phyloP scores from a whole-genome alignment of 2,888 invertebrate species.

The Meliscaeva auricollis region DNA sequence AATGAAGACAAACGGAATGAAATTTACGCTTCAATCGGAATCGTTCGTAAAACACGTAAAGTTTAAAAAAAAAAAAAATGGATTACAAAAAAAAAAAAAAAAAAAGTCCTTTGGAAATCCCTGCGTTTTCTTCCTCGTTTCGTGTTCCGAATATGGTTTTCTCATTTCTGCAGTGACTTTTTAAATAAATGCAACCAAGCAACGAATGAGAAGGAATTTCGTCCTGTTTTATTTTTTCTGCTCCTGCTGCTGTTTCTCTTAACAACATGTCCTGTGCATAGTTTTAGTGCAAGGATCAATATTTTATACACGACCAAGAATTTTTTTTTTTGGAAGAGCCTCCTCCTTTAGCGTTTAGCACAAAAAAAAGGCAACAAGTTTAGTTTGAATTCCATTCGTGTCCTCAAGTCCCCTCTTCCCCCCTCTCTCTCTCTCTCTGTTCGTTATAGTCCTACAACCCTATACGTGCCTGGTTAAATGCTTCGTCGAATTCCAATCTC shows the following conservation, averaged over 20 bases:
- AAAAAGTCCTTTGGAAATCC: background rate
- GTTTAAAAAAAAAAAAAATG: conserved; percentile 2
- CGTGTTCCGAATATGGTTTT: conserved; percentile 58
- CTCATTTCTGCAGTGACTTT: conserved; percentile 19
- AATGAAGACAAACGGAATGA: conserved; percentile 49
- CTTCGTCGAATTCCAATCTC: conserved; percentile 40
- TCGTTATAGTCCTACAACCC: background rate
- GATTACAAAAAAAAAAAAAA: background rate
- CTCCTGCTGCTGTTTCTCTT: background rate
- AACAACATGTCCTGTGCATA: conserved; percentile 10
- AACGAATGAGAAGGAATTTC: conserved; percentile 10
- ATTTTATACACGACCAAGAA: conserved; percentile 28
- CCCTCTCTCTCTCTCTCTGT: background rate
- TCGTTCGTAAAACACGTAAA: conserved; percentile 33
- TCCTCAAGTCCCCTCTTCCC: background rate
- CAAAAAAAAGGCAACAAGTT: conserved; percentile 65
- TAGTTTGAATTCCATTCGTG: conserved; percentile 60
- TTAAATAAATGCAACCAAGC: conserved; percentile 65
- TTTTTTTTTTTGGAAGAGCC: background rate
- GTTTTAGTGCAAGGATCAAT: conserved; percentile 48
- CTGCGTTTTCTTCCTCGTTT: conserved; percentile 28
- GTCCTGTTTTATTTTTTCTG: conserved; percentile 5
- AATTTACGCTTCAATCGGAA: conserved; percentile 57
- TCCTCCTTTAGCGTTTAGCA: background rate
- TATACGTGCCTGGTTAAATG: conserved; percentile 59